Evolutionary conservation across 2,797 vertebrate species (phyloP).

Genomic region (Lacerta viridis): DNA sequence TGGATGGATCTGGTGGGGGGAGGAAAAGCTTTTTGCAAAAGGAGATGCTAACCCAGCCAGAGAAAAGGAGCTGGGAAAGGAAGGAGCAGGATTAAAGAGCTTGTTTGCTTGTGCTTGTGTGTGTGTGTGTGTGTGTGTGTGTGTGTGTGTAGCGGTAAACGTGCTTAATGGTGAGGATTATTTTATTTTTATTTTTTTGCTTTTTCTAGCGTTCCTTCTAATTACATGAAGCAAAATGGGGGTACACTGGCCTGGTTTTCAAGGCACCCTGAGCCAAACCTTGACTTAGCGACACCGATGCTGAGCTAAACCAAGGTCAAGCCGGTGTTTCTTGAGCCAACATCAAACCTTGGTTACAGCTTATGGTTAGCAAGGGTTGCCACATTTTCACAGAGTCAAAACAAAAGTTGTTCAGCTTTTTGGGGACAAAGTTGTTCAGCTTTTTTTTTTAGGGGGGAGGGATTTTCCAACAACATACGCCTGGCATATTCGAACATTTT

Average conservation of each 20-base stretch:
- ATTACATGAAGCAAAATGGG: background rate
- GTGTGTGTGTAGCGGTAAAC: slow-evolving; percentile 44
- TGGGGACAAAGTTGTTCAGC: too few relatives aligned
- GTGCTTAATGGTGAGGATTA: slow-evolving; percentile 48
- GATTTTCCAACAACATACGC: too few relatives aligned
- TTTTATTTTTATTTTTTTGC: background rate
- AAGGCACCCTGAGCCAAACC: too few relatives aligned
- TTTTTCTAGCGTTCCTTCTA: background rate
- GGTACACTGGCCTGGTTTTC: background rate
- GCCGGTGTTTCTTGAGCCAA: too few relatives aligned
- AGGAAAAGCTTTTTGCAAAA: slow-evolving; percentile 72
- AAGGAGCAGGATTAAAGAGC: slow-evolving; percentile 71
- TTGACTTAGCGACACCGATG: too few relatives aligned
- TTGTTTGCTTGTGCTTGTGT: slow-evolving; percentile 50
- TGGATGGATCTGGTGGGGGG: slow-evolving; percentile 72
- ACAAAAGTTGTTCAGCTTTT: too few relatives aligned
- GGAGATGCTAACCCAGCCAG: slow-evolving; percentile 63
- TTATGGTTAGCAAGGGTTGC: too few relatives aligned
- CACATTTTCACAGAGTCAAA: too few relatives aligned
- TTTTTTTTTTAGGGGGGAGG: too few relatives aligned
- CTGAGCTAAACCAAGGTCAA: too few relatives aligned
- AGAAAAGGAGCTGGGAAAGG: slow-evolving; percentile 41
- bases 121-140: slow-evolving; percentile 40
- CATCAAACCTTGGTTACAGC: too few relatives aligned
- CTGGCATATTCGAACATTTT: too few relatives aligned